phyloP scores from a whole-genome alignment of 2,113 vertebrate species.

The Phyllostomus discolor region DNA sequence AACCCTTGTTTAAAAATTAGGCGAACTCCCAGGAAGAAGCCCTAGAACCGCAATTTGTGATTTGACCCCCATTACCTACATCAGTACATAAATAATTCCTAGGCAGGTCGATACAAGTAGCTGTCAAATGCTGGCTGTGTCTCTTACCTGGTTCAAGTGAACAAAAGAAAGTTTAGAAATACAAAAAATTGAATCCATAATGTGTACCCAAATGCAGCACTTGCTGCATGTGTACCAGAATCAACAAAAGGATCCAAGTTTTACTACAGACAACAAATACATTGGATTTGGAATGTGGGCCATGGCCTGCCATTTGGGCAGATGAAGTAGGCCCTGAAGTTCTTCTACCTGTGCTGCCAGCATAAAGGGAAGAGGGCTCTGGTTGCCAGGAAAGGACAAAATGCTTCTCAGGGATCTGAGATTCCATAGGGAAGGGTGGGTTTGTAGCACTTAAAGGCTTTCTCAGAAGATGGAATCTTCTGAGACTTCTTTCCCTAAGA shows the following conservation, averaged over 20 bases:
- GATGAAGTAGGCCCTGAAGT: not conserved
- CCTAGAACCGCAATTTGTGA: not conserved
- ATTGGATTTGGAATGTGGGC: no score
- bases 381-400: not conserved
- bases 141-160: not conserved
- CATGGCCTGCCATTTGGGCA: not conserved
- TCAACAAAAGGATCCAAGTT: no score
- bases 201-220: not conserved
- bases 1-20: not conserved
- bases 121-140: not conserved
- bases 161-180: not conserved
- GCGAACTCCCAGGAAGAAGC: not conserved
- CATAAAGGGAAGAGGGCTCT: fast-evolving
- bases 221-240: fast-evolving
- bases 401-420: not conserved
- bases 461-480: not conserved
- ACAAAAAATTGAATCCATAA: not conserved
- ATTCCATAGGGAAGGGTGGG: fast-evolving
- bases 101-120: not conserved
- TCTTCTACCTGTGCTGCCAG: no score
- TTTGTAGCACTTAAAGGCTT: not conserved
- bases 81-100: fast-evolving
- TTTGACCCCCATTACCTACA: fast-evolving
- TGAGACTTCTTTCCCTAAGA: not conserved
- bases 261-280: not conserved